phyloP scores from a whole-genome alignment of 2,888 invertebrate genomes.

The Maniola hyperantus region DNA sequence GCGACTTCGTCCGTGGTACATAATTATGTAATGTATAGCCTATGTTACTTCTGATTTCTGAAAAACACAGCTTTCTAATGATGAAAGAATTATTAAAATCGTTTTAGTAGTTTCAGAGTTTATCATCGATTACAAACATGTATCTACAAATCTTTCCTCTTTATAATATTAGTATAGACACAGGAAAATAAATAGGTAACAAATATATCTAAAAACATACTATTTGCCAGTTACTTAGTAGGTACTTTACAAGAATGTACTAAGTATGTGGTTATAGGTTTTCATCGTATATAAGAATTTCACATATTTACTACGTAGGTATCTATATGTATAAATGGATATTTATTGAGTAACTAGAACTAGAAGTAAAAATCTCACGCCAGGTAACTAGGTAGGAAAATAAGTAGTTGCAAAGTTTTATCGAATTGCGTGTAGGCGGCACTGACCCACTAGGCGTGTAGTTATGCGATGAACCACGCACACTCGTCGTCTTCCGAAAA shows the following conservation, averaged over 20 bases:
- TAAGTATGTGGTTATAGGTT: neutral
- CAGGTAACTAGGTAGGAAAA: slow-evolving; percentile 47
- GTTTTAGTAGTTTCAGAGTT: too few relatives aligned
- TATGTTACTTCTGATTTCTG: too few relatives aligned
- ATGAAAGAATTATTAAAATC: too few relatives aligned
- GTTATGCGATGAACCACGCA: slow-evolving; percentile 64
- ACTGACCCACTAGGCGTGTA: slow-evolving; percentile 72
- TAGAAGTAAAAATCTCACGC: slow-evolving; percentile 5
- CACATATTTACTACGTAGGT: neutral
- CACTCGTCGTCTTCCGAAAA: slow-evolving; percentile 61
- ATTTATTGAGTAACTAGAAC: too few relatives aligned
- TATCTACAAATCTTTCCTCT: too few relatives aligned
- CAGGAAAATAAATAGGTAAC: too few relatives aligned
- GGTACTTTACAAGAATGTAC: neutral
- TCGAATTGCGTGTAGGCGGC: slow-evolving; percentile 77
- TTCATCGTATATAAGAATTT: neutral
- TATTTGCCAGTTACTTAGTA: neutral
- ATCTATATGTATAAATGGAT: too few relatives aligned
- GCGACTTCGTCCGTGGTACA: too few relatives aligned
- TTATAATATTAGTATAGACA: too few relatives aligned
- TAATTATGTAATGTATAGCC: too few relatives aligned
- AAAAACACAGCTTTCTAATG: too few relatives aligned
- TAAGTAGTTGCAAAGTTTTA: slow-evolving; percentile 68
- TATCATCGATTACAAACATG: too few relatives aligned
- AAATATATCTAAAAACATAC: neutral